Evolutionary conservation across 2,888 invertebrate species (phyloP), one percentile per base, ranked within the genome.

Genomic region (Pyralis farinalis): DNA sequence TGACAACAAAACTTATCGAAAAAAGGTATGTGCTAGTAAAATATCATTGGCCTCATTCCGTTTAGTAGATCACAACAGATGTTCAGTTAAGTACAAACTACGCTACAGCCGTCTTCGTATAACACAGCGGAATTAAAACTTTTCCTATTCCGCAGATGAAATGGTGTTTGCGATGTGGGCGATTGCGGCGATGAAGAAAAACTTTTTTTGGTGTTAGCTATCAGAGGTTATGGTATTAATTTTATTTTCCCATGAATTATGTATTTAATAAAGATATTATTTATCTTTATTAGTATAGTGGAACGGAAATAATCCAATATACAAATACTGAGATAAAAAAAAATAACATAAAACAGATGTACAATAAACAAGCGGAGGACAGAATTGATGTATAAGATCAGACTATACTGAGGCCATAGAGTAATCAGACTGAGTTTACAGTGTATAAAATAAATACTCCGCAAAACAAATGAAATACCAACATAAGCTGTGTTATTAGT

Each of bases 41-140:
- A 42, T 40, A 33, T 43, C 44, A 46, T 46, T 40, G 22, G 42
- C 34, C 22, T 25, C 25, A 25, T 25, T 25, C 25, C 25, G 25
- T 25, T 25, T 25, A 7, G 8, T 25, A 7, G 36, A 16, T 10
- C 36, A 10, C 20, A 30, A 31, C 37, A 31, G 12, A 22, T 31
- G 37, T 25, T 25, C 25, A 31, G 38, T 36, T 44, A 40, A 44
- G 35, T 49, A 34, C 45, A 42, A 37, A 43, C 22, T 37, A 33
- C 11, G 30, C 16, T 37, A 35, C 11, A 20, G 21, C 30, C 22
- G 21, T 37, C 37, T 37, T 37, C 37, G 44, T 38, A 49, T 46
- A 47, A 42, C 44, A 47, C 38, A 42, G 43, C 43, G 48, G 51
- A 55, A 57, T 55, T 61, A 54, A 59, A 68, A 64, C 59, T 64